Conservation (phyloP, 2,888 invertebrate genomes). For the Imbricaverruca yamaguchii region DNA sequence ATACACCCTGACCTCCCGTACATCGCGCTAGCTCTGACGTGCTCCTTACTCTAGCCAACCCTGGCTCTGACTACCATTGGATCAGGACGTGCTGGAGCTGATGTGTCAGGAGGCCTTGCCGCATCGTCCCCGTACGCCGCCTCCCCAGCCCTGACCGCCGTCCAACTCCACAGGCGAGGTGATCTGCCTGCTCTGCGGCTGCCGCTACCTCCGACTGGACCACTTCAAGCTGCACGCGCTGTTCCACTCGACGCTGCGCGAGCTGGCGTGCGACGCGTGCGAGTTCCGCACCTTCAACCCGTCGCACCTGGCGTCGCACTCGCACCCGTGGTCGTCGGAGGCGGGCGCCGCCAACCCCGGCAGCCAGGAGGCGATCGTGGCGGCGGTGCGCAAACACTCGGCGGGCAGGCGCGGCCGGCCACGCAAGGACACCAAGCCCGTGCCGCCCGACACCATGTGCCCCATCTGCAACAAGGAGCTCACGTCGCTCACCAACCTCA, state of each 20-base stretch:
- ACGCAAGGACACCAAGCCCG: background rate
- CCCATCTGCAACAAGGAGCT: slow-evolving; percentile 18
- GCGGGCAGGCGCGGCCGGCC: background rate
- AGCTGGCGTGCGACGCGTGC: background rate
- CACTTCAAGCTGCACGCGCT: slow-evolving; percentile 20
- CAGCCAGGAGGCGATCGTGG: slow-evolving; percentile 1
- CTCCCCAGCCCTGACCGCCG: no score
- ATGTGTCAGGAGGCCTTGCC: no score
- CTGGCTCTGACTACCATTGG: no score
- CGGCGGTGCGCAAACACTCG: background rate
- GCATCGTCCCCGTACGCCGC: no score
- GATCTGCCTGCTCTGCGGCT: background rate
- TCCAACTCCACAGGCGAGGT: background rate
- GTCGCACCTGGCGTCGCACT: background rate
- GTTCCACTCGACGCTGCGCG: slow-evolving; percentile 10
- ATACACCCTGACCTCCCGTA: no score
- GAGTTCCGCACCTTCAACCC: slow-evolving; percentile 7
- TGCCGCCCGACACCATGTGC: background rate
- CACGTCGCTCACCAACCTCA: slow-evolving; percentile 5
- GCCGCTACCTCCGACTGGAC: background rate
- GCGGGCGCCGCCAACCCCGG: background rate
- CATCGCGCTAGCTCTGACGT: no score
- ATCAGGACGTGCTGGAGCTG: no score
- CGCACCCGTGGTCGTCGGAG: background rate
- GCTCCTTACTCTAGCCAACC: no score